Evolutionary conservation across 35 echinoderm and acorn worm genomes (phyloP), one percentile per base, ranked within the genome.

Genomic region (Stichopus chloronotus): DNA sequence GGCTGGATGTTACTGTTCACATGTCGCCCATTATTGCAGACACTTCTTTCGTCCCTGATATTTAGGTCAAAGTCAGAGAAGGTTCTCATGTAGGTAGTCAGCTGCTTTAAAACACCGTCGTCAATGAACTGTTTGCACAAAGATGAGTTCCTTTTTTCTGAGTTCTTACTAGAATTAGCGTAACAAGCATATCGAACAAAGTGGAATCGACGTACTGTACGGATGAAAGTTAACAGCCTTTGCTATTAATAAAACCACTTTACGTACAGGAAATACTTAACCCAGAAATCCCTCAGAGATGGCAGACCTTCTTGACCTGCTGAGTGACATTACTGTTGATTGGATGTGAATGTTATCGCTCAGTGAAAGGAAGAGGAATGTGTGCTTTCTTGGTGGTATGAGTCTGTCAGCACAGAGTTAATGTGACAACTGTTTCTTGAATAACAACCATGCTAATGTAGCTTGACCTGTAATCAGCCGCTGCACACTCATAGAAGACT

Each of bases 221-320:
- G 24, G 82, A 30, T 23, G 55, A 85, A 55, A 58, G 82, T 85
- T 85, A 7, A 58, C 21, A 85, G 82, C 82, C 52, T 85, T 58
- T 57, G 16, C 82, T 85, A 85, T 85, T 85, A 85, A 85, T 85
- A 85, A 85, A 85, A 58, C 57, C 57, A 58, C 57, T 23, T 85
- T 85, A 85, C 82, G 82, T 85, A 85, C 57, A 58, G 82, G 82
- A 85, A 85, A 58, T 85, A 19, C 82, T 85, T 85, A 85, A 85
- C 82, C 82, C 57, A 85, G 82, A 85, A 85, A 85, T 58, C 14
- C 82, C 2, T 58, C 55, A 58, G 56, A 74, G 22, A n/a, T 74
- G 69, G 19, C 22, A 74, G 17, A n/a, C 43, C 14, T 8, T 58
- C 16, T 9, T 58, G 52, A 58, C 17, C 52, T 83, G 22, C 5